Evolutionary conservation across 2,888 invertebrate species (phyloP).

Genomic region (Drosophila seclusa): DNA sequence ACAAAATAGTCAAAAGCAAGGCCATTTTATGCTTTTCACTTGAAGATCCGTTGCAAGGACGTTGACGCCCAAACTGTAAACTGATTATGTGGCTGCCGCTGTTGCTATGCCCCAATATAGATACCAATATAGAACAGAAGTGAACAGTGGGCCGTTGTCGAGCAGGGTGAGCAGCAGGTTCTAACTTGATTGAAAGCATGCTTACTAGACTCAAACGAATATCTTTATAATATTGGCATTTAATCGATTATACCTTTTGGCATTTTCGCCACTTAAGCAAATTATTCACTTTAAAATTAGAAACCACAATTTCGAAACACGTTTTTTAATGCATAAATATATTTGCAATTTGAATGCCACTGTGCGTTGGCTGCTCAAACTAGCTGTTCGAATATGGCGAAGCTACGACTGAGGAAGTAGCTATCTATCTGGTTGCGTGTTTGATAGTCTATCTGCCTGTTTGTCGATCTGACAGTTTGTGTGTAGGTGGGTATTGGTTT

Average conservation of each 20-base stretch:
- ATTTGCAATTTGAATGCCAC: neutral
- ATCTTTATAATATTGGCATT: neutral
- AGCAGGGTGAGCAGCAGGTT: neutral
- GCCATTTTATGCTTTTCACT: slow-evolving; percentile 31
- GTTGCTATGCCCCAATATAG: slow-evolving; percentile 61
- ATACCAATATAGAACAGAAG: no score
- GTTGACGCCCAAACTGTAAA: slow-evolving; percentile 23
- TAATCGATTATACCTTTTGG: neutral
- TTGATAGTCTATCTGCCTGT: slow-evolving; percentile 4
- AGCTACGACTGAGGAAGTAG: slow-evolving; percentile 10
- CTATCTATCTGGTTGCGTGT: slow-evolving; percentile 10
- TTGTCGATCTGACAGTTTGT: slow-evolving; percentile 15
- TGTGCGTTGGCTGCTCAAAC: slow-evolving; percentile 12
- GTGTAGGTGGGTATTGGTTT: slow-evolving; percentile 7
- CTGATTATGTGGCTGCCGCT: slow-evolving; percentile 31
- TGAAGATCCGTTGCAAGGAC: slow-evolving; percentile 11
- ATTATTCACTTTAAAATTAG: neutral
- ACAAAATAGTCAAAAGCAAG: slow-evolving; percentile 42
- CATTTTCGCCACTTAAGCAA: neutral
- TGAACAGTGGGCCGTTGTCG: slow-evolving; percentile 1
- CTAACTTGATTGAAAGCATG: neutral
- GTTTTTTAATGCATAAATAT: neutral
- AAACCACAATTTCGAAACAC: neutral
- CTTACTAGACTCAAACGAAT: neutral
- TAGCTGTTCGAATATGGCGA: slow-evolving; percentile 14